phyloP scores from a whole-genome alignment of 2,888 invertebrate species.

The Erebia ligea region DNA sequence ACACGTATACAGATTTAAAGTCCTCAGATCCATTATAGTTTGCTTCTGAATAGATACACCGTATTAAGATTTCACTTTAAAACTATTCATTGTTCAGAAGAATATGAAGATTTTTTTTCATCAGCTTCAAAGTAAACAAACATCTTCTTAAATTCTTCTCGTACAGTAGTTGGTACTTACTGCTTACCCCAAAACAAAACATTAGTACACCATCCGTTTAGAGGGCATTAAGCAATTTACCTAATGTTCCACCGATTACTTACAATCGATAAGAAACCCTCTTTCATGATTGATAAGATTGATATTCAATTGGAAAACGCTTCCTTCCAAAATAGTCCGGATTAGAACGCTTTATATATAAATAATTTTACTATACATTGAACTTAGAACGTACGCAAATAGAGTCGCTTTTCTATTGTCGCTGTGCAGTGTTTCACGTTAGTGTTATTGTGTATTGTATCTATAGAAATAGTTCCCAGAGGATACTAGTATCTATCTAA shows the following conservation, averaged over 20 bases:
- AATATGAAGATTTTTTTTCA: not conserved
- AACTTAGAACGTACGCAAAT: conserved; percentile 40
- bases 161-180: conserved; percentile 41
- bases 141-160: conserved; percentile 41
- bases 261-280: conserved; percentile 49
- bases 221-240: conserved; percentile 77
- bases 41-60: too few relatives aligned
- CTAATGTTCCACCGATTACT: conserved; percentile 57
- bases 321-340: conserved; percentile 21
- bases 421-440: not conserved
- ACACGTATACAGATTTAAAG: too few relatives aligned
- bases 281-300: conserved; percentile 59
- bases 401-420: conserved; percentile 31
- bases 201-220: conserved; percentile 65
- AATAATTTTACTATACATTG: conserved; percentile 41
- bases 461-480: conserved; percentile 81
- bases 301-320: conserved; percentile 55
- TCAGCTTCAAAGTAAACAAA: conserved; percentile 36
- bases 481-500: conserved; percentile 74
- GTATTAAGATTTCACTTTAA: too few relatives aligned
- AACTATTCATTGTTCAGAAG: not conserved
- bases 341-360: conserved; percentile 36
- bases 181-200: conserved; percentile 62
- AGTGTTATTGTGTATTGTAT: conserved; percentile 26
- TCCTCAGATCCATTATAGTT: too few relatives aligned